Percentiles rank a stretch among this genome's conserved stretches.
These are phyloP conservation scores for Ianthella basta DNA, from an alignment of 37 sponge, comb jelly and placozoan species.

Conservation along the genomic window DNA sequence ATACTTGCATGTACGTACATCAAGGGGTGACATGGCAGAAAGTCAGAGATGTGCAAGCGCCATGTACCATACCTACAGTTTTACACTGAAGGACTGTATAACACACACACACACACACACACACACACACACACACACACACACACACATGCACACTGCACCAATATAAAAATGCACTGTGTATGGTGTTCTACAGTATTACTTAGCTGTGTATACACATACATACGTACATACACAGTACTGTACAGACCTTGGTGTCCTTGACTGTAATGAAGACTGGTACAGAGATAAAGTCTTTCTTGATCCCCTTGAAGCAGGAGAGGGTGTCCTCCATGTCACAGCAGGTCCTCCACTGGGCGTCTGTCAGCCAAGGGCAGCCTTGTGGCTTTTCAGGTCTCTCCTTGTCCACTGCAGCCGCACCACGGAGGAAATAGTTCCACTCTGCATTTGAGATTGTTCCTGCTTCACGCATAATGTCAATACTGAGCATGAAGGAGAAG, in stretches of 20 bases:
- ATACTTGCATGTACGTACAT: constrained; percentile 71
- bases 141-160: not conserved
- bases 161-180: no score
- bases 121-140: not conserved
- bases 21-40: constrained; percentile 27
- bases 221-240: not conserved
- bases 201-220: not conserved
- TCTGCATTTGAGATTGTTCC: constrained; percentile 78
- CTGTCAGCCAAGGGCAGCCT: constrained; percentile 76
- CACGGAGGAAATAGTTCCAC: constrained; percentile 98
- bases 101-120: not conserved
- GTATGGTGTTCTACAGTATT: not conserved
- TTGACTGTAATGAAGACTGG: constrained; percentile 80
- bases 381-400: constrained; percentile 91
- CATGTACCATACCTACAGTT: not conserved
- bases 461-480: constrained; percentile 90
- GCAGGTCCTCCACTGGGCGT: constrained; percentile 76
- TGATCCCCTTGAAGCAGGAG: constrained; percentile 78
- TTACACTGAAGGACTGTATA: not conserved
- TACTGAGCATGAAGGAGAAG: constrained; percentile 98
- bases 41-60: not conserved
- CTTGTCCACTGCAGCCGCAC: constrained; percentile 91
- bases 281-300: constrained; percentile 69
- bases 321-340: constrained; percentile 85
- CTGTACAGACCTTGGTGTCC: constrained; percentile 48